phyloP scores from a whole-genome alignment of 2,888 invertebrate species.

The Empis livida region DNA sequence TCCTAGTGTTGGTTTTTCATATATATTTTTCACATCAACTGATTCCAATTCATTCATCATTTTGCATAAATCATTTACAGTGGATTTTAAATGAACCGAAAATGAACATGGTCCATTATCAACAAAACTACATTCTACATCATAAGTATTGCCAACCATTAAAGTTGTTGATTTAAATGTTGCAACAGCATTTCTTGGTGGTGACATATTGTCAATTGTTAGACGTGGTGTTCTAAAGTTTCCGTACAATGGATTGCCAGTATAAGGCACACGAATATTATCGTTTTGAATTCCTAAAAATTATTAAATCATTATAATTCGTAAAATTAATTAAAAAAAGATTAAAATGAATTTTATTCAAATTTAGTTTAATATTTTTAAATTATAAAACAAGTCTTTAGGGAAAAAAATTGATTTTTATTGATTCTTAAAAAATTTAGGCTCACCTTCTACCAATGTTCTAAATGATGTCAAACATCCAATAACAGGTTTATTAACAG shows the following conservation, averaged over 20 bases:
- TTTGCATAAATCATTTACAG: conserved; percentile 45
- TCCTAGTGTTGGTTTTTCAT: conserved; percentile 58
- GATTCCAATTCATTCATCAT: conserved; percentile 61
- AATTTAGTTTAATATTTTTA: no score
- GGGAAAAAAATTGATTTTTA: no score
- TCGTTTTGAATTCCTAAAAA: background rate
- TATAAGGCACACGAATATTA: background rate
- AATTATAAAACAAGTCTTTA: no score
- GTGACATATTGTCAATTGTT: background rate
- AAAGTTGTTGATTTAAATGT: conserved; percentile 36
- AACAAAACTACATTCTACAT: conserved; percentile 60
- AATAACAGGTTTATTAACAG: background rate
- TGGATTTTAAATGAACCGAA: conserved; percentile 55
- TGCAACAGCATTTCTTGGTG: conserved; percentile 15
- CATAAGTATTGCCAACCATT: conserved; percentile 44
- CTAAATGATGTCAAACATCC: background rate
- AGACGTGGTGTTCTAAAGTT: background rate
- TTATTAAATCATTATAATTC: no score
- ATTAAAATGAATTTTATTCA: no score
- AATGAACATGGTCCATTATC: conserved; percentile 70
- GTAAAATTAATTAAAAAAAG: no score
- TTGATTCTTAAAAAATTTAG: background rate
- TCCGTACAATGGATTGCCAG: background rate
- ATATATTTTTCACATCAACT: conserved; percentile 46
- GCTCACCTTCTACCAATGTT: background rate